Evolutionary conservation across 2,113 vertebrate genomes (phyloP).

Genomic region (Rhagologus leucostigma): DNA sequence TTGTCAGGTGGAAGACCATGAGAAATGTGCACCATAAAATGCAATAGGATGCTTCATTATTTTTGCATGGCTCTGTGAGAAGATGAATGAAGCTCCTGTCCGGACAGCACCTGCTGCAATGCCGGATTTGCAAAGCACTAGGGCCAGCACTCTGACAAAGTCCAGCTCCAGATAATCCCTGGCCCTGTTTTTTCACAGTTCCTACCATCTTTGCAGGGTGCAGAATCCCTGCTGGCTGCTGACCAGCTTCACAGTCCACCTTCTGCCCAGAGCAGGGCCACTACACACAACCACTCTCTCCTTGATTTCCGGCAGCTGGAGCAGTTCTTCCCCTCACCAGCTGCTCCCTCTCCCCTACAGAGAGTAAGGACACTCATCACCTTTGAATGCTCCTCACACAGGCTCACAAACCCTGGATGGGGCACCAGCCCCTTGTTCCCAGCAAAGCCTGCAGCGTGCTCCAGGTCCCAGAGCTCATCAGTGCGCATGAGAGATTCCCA

Average conservation of each 20-base stretch:
- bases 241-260: not conserved
- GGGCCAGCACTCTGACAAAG: not conserved
- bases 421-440: not conserved
- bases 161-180: not conserved
- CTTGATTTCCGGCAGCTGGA: not conserved
- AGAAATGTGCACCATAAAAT: not conserved
- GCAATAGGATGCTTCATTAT: not conserved
- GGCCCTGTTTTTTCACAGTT: not conserved
- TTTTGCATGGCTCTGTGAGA: not conserved
- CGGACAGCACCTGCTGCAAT: not conserved
- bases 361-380: not conserved
- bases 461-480: not conserved
- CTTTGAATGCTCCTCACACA: not conserved
- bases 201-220: not conserved
- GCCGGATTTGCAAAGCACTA: not conserved
- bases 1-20: not conserved
- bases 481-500: not conserved
- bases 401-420: not conserved
- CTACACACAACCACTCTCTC: not conserved
- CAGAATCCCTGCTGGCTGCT: not conserved
- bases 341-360: not conserved
- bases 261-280: not conserved
- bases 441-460: rapidly evolving
- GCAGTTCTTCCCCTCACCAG: not conserved
- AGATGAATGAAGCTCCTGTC: not conserved